Conservation (phyloP, 2,888 invertebrate genomes). For the Diarsia mendica region DNA sequence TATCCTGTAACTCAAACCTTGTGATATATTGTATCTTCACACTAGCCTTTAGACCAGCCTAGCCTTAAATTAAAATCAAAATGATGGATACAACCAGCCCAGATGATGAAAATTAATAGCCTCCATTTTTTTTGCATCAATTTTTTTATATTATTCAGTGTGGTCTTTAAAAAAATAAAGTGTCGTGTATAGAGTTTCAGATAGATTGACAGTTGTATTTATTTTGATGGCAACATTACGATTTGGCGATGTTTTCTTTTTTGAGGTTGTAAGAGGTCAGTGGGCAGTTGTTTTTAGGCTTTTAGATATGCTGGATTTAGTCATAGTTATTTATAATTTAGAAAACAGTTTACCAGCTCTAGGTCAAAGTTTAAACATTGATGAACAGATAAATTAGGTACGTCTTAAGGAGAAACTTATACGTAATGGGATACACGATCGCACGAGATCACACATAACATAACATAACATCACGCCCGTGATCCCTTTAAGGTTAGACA, state of each 20-base stretch:
- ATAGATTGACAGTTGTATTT: slow-evolving; percentile 47
- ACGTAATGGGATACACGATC: no score
- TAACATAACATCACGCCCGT: no score
- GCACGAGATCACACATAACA: no score
- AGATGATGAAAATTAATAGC: slow-evolving; percentile 64
- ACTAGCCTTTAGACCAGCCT: slow-evolving; percentile 41
- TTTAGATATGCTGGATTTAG: slow-evolving; percentile 3
- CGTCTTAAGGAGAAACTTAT: no score
- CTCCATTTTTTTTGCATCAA: slow-evolving; percentile 23
- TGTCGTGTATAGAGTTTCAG: slow-evolving; percentile 43
- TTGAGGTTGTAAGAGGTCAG: slow-evolving; percentile 10
- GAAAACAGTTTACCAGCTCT: background rate
- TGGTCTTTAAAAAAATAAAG: slow-evolving; percentile 44
- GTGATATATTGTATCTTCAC: slow-evolving; percentile 73
- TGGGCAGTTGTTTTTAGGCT: background rate
- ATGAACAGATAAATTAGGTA: no score
- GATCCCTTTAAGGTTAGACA: no score
- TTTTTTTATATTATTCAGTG: slow-evolving; percentile 39
- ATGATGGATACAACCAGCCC: slow-evolving; percentile 52
- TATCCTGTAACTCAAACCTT: slow-evolving; percentile 72
- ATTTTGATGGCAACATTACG: slow-evolving; percentile 47
- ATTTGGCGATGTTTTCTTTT: slow-evolving; percentile 29
- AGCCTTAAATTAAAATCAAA: slow-evolving; percentile 57
- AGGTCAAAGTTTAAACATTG: background rate
- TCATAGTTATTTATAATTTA: background rate